Base-by-base conservation (phyloP, 2,888 invertebrate genomes). In the Leptinotarsa rubiginosa region DNA sequence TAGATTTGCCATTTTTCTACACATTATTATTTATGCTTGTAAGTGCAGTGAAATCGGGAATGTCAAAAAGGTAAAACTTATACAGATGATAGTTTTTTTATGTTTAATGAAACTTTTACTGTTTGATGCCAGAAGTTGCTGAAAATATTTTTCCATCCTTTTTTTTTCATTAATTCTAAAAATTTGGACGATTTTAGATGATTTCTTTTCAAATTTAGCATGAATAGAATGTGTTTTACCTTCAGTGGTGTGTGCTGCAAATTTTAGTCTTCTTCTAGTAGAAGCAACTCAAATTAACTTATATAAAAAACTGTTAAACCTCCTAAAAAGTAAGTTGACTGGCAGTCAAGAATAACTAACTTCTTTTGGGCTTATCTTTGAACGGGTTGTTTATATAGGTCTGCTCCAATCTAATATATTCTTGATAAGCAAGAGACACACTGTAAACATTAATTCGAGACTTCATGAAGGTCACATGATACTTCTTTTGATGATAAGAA, bases 381-480 rank as follows among this genome's bases (percentile, higher is more conserved):
- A 62, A 31, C 41, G 62, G 13, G 22, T 41, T 62, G 31, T 62
- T 62, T 25, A 18, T 56, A 62, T 62, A 62, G 62, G 16, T 31
- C 41, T 18, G 62, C 41, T 41, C n/a, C 31, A n/a, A 62, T 62
- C 62, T 62, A 41, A 16, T 41, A 12, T 41, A 41, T 62, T 62
- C 31, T 12, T 41, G 62, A 62, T 62, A 62, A 62, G 62, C 41
- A n/a, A 41, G 62, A 62, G 31, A 62, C 62, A 62, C 4, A 31
- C n/a, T 62, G 41, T 62, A 41, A 62, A 62, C 62, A 62, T n/a
- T 4, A 25, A 62, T 62, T 41, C 31, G 25, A 62, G 41, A 62
- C 41, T 62, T 31, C 41, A 31, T 62, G 62, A 62, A 62, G 62
- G 62, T 41, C n/a, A 41, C 62, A 25, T 31, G 41, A 16, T 10